Percentiles rank a stretch among this genome's conserved stretches.
Conservation (phyloP, 92 coral and sea anemone genomes). For the Palythoa heliodiscus region DNA sequence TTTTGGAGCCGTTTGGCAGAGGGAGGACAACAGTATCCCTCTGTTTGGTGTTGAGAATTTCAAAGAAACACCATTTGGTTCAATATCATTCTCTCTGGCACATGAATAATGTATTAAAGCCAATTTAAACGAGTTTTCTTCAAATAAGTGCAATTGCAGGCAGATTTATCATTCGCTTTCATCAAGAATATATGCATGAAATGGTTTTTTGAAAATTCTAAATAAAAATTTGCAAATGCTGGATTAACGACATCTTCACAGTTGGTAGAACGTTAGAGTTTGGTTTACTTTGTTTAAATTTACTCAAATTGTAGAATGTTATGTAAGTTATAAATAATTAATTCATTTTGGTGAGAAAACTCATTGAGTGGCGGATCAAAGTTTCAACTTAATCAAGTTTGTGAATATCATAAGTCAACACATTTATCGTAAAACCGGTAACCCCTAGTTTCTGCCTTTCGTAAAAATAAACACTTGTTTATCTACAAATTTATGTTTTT, state of each 20-base stretch:
- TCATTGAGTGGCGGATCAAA: background rate
- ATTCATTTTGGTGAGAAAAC: background rate
- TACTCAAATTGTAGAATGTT: background rate
- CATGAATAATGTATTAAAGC: constrained; percentile 15
- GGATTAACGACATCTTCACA: no score
- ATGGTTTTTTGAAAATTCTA: no score
- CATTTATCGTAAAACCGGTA: background rate
- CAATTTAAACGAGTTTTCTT: no score
- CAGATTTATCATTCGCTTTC: no score
- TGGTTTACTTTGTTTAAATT: background rate
- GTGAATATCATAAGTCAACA: constrained; percentile 2
- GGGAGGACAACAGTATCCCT: no score
- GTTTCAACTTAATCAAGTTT: background rate
- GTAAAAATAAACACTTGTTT: background rate
- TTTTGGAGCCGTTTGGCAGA: no score
- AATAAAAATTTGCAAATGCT: no score
- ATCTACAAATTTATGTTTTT: background rate
- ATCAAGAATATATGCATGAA: no score
- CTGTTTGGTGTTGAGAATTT: background rate
- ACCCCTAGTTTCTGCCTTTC: background rate
- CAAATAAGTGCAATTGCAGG: no score
- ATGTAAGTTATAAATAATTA: constrained; percentile 12
- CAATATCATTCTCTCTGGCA: background rate
- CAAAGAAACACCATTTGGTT: background rate
- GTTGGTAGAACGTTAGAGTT: background rate